Evolutionary conservation across 2,113 vertebrate species (phyloP).

Genomic region (Ailurus styani): DNA sequence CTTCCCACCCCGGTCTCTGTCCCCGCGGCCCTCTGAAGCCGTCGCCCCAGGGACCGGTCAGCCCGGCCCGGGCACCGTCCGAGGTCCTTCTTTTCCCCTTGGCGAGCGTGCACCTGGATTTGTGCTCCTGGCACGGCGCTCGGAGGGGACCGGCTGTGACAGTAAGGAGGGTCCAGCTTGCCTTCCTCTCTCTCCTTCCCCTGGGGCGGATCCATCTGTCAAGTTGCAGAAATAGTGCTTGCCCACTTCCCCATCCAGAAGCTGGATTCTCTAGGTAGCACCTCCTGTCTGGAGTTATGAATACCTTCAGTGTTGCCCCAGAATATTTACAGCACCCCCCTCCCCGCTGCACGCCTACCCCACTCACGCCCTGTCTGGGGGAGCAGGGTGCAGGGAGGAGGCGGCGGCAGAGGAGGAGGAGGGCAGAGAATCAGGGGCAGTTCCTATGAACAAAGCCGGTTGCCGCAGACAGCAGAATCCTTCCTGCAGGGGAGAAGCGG

Average conservation of each 20-base stretch:
- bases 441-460: conserved; percentile 66
- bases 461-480: conserved; percentile 64
- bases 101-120: conserved; percentile 52
- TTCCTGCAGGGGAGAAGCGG: conserved; percentile 68
- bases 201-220: conserved; percentile 67
- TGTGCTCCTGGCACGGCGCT: neutral
- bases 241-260: conserved; percentile 40
- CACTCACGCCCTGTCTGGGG: neutral
- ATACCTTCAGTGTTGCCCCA: conserved; percentile 41
- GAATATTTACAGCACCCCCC: neutral
- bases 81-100: conserved; percentile 62
- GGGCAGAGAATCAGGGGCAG: neutral
- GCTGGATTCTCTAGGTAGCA: conserved; percentile 38
- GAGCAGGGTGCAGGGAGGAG: neutral
- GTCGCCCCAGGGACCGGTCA: neutral
- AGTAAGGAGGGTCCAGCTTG: conserved; percentile 49
- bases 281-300: conserved; percentile 22
- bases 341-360: neutral
- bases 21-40: conserved; percentile 11
- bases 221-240: conserved; percentile 58
- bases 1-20: neutral
- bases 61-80: neutral
- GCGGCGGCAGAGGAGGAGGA: neutral
- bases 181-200: conserved; percentile 58
- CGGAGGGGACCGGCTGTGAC: conserved; percentile 37